Evolutionary conservation across 2,888 invertebrate species (phyloP).

Genomic region (Holacanthella duospinosa): DNA sequence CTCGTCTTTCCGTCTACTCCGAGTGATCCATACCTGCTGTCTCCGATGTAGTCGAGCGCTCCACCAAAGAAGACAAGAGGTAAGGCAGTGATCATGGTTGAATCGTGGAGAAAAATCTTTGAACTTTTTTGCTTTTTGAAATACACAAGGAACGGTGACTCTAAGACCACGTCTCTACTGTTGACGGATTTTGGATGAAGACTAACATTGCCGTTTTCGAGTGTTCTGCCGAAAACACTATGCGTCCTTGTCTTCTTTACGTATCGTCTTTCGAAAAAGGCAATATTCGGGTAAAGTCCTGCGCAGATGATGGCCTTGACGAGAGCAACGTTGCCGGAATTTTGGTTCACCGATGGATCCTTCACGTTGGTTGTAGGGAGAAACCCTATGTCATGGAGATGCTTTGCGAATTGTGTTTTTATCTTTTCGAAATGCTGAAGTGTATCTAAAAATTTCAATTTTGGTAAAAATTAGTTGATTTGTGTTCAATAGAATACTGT

Average conservation of each 20-base stretch:
- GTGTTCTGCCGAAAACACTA: slow-evolving; percentile 43
- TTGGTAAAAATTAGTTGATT: too few species aligned
- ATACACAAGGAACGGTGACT: slow-evolving; percentile 63
- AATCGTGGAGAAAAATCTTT: slow-evolving; percentile 62
- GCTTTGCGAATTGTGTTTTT: slow-evolving; percentile 67
- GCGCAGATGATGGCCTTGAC: slow-evolving; percentile 63
- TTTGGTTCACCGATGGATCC: slow-evolving; percentile 54
- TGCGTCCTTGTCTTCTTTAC: slow-evolving; percentile 43
- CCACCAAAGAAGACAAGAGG: slow-evolving; percentile 80
- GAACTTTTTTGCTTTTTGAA: slow-evolving; percentile 59
- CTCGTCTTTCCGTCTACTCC: slow-evolving; percentile 44
- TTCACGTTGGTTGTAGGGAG: slow-evolving; percentile 50
- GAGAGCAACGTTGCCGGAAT: slow-evolving; percentile 63
- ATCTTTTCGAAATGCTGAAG: slow-evolving; percentile 54
- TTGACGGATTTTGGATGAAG: slow-evolving; percentile 75
- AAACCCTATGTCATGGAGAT: slow-evolving; percentile 66
- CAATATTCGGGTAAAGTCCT: slow-evolving; percentile 81
- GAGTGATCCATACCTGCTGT: slow-evolving; percentile 38
- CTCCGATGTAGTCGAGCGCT: slow-evolving; percentile 43
- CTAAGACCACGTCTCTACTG: slow-evolving; percentile 43
- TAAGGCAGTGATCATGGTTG: slow-evolving; percentile 67
- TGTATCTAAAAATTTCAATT: background rate
- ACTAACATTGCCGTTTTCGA: slow-evolving; percentile 52
- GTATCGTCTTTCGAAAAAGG: too few species aligned
- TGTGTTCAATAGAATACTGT: too few species aligned